A percentile compares a stretch with the other conserved stretches of the same genome.
Evolutionary conservation across 2,797 vertebrate species (phyloP).

Genomic region (Enoplosus armatus): DNA sequence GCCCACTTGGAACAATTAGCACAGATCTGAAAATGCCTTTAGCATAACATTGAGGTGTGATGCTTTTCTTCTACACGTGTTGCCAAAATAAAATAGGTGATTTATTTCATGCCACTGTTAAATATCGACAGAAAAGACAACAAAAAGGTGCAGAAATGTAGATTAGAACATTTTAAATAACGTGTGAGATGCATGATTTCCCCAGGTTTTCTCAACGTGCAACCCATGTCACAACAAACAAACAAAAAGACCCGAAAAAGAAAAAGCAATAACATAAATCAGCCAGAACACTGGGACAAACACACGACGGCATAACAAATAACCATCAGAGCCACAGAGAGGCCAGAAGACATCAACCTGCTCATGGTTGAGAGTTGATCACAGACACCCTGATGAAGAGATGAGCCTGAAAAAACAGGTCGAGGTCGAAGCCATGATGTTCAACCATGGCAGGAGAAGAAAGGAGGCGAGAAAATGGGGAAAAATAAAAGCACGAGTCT

Average conservation of each 20-base stretch:
- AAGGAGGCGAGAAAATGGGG: slow-evolving; percentile 13
- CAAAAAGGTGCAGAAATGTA: neutral
- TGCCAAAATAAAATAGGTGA: neutral
- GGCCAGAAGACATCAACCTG: slow-evolving; percentile 27
- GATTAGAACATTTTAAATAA: neutral
- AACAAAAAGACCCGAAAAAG: neutral
- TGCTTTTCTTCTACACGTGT: neutral
- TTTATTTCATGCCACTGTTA: neutral
- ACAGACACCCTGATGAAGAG: slow-evolving; percentile 33
- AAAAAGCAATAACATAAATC: slow-evolving; percentile 36
- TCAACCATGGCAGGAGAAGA: slow-evolving; percentile 42
- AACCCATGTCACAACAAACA: slow-evolving; percentile 16
- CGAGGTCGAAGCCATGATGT: slow-evolving; percentile 6
- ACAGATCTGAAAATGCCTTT: slow-evolving; percentile 11
- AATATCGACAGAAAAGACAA: neutral
- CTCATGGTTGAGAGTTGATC: slow-evolving; percentile 17
- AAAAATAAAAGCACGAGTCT: slow-evolving; percentile 49
- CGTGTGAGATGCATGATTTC: neutral
- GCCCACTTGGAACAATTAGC: neutral
- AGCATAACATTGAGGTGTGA: neutral
- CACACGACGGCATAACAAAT: slow-evolving; percentile 4
- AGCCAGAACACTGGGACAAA: neutral
- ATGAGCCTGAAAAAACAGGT: slow-evolving; percentile 1
- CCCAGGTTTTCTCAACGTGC: slow-evolving; percentile 8
- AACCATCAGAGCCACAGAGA: neutral